Evolutionary conservation across 2,888 invertebrate species (phyloP), one percentile per base, ranked within the genome.

Genomic region (Galeruca laticollis): DNA sequence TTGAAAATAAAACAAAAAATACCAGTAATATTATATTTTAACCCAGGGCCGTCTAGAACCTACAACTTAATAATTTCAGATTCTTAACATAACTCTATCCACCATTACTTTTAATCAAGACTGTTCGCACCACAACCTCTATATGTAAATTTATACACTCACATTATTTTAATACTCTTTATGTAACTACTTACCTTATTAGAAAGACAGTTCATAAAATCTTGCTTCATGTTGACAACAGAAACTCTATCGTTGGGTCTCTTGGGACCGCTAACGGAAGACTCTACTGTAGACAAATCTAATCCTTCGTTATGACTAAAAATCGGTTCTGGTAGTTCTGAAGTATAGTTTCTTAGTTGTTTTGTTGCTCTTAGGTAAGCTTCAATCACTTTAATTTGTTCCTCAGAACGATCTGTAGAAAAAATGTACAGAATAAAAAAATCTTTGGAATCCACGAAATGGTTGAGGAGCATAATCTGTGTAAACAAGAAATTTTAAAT

Each of bases 261-360:
- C 84, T 99, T 99, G 0, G 99, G 99, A 0, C 99, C 99, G 70
- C 97, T 97, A 13, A 98, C 94, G 20, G 97, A 98, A 1, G 98
- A 95, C 60, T 95, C 96, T 0, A 99, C 96, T 0, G 94, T 93
- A 0, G 89, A 85, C 54, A 99, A 87, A 83, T 99, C 98, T 76
- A 99, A 84, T 52, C 94, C 93, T 0, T 96, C 92, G 13, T 93
- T 89, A 90, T 94, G 89, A n/a, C 94, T 92, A 84, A 93, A 97
- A 20, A 91, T 84, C 0, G 98, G 98, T 83, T 98, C 97, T 80
- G 96, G 90, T 0, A 85, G 85, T 0, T 89, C 83, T 77, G 96
- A 88, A 8, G 87, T 88, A 84, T 93, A 99, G 84, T 99, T 90
- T 43, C 98, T 87, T 79, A 97, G 90, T 88, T 98, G 93, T 59